Evolutionary conservation across 2,113 vertebrate species (phyloP), one percentile per base, ranked within the genome.

Genomic region (Centropus bengalensis): DNA sequence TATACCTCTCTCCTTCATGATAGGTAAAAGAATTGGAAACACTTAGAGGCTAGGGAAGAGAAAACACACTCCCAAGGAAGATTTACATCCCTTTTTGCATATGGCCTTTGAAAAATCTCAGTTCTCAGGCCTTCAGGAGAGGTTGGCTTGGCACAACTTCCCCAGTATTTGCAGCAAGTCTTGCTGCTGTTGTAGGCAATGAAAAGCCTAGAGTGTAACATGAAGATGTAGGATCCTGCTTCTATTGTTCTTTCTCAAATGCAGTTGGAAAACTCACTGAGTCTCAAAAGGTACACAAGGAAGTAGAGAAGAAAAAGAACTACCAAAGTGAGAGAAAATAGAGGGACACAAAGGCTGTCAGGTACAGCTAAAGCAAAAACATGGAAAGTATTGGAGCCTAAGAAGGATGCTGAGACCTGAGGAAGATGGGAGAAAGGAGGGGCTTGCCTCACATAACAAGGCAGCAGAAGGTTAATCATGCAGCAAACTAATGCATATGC

Each of bases 241-340:
- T 77, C 59, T 69, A 1, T 55, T 55, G 12, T 38, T 86, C 21
- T 42, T 15, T 60, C 6, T 62, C 63, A 51, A 42, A 62, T 32
- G 10, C 38, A 80, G 24, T 26, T 38, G 14, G 49, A 52, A 0
- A 0, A 56, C 4, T 10, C 24, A 32, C 5, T 14, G 15, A 1
- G 9, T 40, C 27, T 64, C 10, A 56, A 75, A 67, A 71, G 2
- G 7, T 54, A 30, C n/a, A 21, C 4, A 44, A 47, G 14, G 69
- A 79, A 76, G 49, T 66, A 67, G 10, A 82, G n/a, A 18, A 87
- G 81, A 85, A 64, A 1, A 75, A 44, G 32, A 81, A 28, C 26
- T 54, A 14, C 2, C 38, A 33, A 14, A 36, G 11, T 60, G 30
- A 62, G 27, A 26, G 15, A 75, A 59, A 83, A 42, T 0, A 3